Percentiles rank a stretch among this genome's conserved stretches.
phyloP scores from a whole-genome alignment of 2,113 vertebrate genomes.

The Chauna torquata region DNA sequence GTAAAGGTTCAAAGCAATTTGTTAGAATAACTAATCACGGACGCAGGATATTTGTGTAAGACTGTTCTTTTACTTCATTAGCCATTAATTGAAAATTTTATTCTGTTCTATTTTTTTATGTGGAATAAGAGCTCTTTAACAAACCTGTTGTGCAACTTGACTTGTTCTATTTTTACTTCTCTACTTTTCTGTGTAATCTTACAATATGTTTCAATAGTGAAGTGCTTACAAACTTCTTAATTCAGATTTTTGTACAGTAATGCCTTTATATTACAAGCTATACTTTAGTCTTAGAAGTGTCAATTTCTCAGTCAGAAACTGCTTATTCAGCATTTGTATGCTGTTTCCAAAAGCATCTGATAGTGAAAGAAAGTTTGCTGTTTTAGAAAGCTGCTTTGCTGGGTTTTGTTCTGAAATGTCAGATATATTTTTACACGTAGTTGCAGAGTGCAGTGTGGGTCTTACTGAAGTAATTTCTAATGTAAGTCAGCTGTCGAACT shows the following conservation, averaged over 20 bases:
- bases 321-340: background rate
- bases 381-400: background rate
- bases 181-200: background rate
- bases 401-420: background rate
- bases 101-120: background rate
- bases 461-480: background rate
- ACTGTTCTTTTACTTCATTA: background rate
- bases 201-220: background rate
- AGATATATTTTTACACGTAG: accelerated
- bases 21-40: background rate
- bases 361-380: background rate
- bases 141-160: background rate
- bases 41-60: background rate
- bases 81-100: background rate
- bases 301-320: background rate
- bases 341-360: background rate
- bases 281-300: background rate
- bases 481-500: background rate
- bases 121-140: background rate
- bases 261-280: background rate
- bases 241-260: background rate
- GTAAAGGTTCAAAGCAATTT: background rate
- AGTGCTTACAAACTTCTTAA: background rate
- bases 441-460: background rate
- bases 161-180: background rate